Evolutionary conservation across 2,888 invertebrate genomes (phyloP).

Genomic region (Slavum lentiscoides): DNA sequence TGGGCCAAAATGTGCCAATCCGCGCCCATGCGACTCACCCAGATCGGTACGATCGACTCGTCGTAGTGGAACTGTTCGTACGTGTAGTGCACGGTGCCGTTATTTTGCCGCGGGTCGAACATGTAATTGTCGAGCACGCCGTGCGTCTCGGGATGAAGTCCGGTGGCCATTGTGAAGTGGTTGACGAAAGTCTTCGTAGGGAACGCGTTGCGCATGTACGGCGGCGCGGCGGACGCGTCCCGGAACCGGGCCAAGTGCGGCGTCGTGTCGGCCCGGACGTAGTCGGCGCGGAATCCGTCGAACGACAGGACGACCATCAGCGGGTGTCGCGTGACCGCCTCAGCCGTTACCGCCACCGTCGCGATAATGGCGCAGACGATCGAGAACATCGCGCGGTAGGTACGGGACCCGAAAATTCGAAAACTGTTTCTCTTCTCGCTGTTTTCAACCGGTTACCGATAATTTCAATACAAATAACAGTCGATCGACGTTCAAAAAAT

Average conservation of each 20-base stretch:
- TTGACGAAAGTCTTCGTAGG: slow-evolving; percentile 76
- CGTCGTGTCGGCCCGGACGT: slow-evolving; percentile 59
- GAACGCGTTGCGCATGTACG: slow-evolving; percentile 67
- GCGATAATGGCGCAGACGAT: no score
- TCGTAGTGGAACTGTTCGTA: slow-evolving; percentile 64
- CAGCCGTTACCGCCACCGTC: slow-evolving; percentile 49
- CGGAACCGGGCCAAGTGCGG: slow-evolving; percentile 66
- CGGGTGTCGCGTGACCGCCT: slow-evolving; percentile 60
- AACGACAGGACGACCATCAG: slow-evolving; percentile 69
- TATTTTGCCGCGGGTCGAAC: slow-evolving; percentile 62
- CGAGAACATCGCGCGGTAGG: no score
- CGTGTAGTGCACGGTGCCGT: slow-evolving; percentile 56
- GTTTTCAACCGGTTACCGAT: no score
- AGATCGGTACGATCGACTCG: slow-evolving; percentile 65
- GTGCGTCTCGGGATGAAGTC: slow-evolving; percentile 70
- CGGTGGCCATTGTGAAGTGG: slow-evolving; percentile 74
- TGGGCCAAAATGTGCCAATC: no score
- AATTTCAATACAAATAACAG: no score
- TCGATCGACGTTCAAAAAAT: no score
- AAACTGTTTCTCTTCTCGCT: no score
- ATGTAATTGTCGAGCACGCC: slow-evolving; percentile 70
- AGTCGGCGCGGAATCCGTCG: slow-evolving; percentile 67
- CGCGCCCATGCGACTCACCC: slow-evolving; percentile 64
- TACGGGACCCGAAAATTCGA: no score
- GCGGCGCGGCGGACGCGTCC: slow-evolving; percentile 64